These are phyloP conservation scores for Samia ricini DNA, from an alignment of 1,140 invertebrate genomes.

Conservation along the genomic window DNA sequence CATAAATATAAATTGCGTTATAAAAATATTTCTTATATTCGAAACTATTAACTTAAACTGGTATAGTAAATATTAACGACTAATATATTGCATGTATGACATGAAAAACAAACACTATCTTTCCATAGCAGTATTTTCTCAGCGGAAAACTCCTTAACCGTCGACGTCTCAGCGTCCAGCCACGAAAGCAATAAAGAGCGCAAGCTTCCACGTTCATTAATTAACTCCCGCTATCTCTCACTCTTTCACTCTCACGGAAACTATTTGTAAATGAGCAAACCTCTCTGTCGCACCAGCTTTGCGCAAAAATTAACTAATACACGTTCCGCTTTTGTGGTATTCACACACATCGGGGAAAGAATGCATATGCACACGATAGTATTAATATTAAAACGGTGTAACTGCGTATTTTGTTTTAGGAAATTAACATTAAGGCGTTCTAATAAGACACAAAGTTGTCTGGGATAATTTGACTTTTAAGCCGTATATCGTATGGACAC, in stretches of 20 bases:
- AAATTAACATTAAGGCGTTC: constrained; percentile 56
- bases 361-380: constrained; percentile 66
- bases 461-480: constrained; percentile 37
- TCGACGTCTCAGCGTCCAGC: constrained; percentile 75
- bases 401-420: constrained; percentile 31
- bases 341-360: constrained; percentile 58
- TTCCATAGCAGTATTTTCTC: constrained; percentile 61
- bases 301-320: constrained; percentile 79
- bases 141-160: constrained; percentile 72
- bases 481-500: constrained; percentile 31
- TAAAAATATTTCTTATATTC: too few species aligned
- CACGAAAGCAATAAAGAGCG: constrained; percentile 78
- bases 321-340: constrained; percentile 63
- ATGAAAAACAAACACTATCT: constrained; percentile 57
- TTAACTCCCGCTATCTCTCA: constrained; percentile 67
- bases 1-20: too few species aligned
- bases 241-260: constrained; percentile 56
- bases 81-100: constrained; percentile 7
- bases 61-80: too few species aligned
- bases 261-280: constrained; percentile 73
- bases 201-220: constrained; percentile 79
- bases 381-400: constrained; percentile 34
- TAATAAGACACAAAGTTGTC: constrained; percentile 53
- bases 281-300: constrained; percentile 74
- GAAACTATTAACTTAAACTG: too few species aligned